These are phyloP conservation scores for Oreonectes daqikongensis DNA, from an alignment of 2,797 vertebrate species.

Conservation along the genomic window DNA sequence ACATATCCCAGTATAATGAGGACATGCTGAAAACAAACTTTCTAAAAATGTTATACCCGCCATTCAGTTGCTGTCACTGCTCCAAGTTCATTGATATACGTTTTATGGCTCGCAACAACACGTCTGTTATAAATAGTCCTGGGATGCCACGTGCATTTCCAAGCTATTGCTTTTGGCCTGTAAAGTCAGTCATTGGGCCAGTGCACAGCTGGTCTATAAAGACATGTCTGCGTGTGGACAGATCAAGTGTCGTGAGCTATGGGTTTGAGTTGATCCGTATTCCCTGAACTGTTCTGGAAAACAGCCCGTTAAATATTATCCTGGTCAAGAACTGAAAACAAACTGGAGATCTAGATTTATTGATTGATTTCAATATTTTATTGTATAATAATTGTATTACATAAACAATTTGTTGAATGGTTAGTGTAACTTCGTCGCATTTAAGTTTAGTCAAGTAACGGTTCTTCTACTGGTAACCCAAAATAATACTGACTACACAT, in stretches of 20 bases:
- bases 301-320: conserved; percentile 4
- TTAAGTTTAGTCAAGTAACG: too few species aligned
- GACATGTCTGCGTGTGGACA: background rate
- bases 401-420: too few species aligned
- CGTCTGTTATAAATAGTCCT: conserved; percentile 48
- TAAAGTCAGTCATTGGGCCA: conserved; percentile 41
- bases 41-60: conserved; percentile 1
- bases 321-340: conserved; percentile 34
- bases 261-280: background rate
- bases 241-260: conserved; percentile 44
- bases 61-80: background rate
- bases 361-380: too few species aligned
- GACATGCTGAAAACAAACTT: background rate
- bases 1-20: background rate
- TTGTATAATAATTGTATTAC: too few species aligned
- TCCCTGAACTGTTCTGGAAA: conserved; percentile 32
- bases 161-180: conserved; percentile 10
- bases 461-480: too few species aligned
- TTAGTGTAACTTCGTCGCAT: too few species aligned
- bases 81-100: conserved; percentile 13
- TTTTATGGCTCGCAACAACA: conserved; percentile 40
- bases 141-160: conserved; percentile 29
- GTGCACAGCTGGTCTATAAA: conserved; percentile 15
- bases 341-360: too few species aligned
- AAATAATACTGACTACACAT: too few species aligned